phyloP scores from a whole-genome alignment of 2,113 vertebrate genomes.

The Platichthys flesus region DNA sequence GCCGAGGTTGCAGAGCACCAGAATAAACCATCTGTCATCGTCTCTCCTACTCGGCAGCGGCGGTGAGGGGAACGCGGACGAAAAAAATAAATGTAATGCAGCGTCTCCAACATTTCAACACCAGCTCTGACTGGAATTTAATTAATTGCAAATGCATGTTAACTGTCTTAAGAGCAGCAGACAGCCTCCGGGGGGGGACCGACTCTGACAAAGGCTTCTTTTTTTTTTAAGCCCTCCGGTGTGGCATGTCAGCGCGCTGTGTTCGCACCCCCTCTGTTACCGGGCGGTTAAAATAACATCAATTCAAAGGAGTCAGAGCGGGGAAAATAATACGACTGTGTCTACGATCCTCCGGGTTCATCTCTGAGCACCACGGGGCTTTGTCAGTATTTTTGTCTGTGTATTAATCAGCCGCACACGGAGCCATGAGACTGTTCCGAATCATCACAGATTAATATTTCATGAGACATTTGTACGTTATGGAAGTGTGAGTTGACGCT shows the following conservation, averaged over 20 bases:
- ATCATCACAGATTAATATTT: constrained; percentile 12
- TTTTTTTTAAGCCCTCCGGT: constrained; percentile 61
- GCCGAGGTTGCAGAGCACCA: constrained; percentile 16
- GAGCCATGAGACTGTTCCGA: constrained; percentile 15
- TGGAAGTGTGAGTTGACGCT: constrained; percentile 13
- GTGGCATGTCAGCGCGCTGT: constrained; percentile 43
- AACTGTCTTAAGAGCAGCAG: constrained; percentile 60
- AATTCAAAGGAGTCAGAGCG: constrained; percentile 24
- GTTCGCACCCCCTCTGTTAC: constrained; percentile 61
- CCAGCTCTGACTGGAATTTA: constrained; percentile 42
- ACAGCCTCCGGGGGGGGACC: constrained; percentile 60
- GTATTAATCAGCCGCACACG: constrained; percentile 45
- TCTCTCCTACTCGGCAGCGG: constrained; percentile 10
- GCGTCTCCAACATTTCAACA: constrained; percentile 33
- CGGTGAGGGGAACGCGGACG: constrained; percentile 7
- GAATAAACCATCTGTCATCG: constrained; percentile 33
- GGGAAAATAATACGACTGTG: constrained; percentile 47
- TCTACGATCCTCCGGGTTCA: constrained; percentile 34
- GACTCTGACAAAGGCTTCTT: constrained; percentile 55
- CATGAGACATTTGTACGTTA: background rate
- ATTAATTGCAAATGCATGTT: constrained; percentile 66
- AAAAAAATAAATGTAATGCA: constrained; percentile 10
- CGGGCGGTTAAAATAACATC: constrained; percentile 60
- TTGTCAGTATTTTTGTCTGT: constrained; percentile 46
- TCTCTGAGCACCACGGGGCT: constrained; percentile 47